Conservation (phyloP, 35 echinoderm and acorn worm genomes). For the Eucidaris tribuloides region DNA sequence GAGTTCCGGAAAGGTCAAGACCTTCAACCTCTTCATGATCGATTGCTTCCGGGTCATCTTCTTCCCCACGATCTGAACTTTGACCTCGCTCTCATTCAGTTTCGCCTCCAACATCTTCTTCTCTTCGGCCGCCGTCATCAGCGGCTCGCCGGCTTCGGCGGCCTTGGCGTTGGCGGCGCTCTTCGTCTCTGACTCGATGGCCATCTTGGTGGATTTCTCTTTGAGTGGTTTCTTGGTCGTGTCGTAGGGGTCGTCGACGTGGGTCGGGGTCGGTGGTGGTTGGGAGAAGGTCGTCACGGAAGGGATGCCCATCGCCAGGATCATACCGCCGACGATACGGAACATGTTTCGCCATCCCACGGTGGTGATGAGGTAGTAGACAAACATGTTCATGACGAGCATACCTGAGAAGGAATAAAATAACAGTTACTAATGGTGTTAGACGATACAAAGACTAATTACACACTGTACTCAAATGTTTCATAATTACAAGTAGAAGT, state of each 20-base stretch:
- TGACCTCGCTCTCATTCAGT: conserved; percentile 47
- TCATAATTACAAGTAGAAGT: too few species aligned
- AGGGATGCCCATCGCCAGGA: conserved; percentile 57
- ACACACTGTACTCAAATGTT: too few species aligned
- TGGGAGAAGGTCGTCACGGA: conserved; percentile 46
- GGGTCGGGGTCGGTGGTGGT: conserved; percentile 24
- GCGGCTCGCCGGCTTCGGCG: conserved; percentile 13
- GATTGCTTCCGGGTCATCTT: not conserved
- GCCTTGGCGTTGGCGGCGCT: conserved; percentile 5
- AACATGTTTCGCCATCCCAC: conserved; percentile 84
- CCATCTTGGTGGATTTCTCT: too few species aligned
- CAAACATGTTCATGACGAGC: conserved; percentile 65
- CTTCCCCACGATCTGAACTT: not conserved
- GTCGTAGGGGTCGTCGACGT: conserved; percentile 24
- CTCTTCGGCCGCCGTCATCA: conserved; percentile 18
- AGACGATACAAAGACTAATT: too few species aligned
- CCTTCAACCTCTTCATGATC: conserved; percentile 30
- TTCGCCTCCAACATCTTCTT: conserved; percentile 20
- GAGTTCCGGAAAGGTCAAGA: conserved; percentile 66
- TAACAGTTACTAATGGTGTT: too few species aligned
- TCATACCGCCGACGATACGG: conserved; percentile 47
- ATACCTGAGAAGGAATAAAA: conserved; percentile 44
- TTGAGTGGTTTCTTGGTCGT: conserved; percentile 26
- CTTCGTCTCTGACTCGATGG: conserved; percentile 1
- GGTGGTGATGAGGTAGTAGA: conserved; percentile 46